Base-by-base conservation (phyloP, 1,140 invertebrate species). In the Cotesia glomerata region DNA sequence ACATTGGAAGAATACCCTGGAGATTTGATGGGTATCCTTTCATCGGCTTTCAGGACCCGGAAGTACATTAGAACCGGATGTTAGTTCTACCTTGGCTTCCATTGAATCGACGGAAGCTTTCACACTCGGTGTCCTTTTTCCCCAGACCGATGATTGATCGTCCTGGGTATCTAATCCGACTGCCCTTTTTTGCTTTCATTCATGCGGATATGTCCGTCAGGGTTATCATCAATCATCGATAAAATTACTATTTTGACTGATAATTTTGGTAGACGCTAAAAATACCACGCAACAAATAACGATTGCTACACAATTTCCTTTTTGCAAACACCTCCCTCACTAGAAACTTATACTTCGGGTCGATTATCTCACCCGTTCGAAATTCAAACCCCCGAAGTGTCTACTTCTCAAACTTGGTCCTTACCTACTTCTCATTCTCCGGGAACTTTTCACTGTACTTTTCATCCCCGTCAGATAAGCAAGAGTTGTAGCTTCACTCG, bases 1-100 rank as follows among this genome's bases (percentile, higher is more conserved):
- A 63, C 32, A 9, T 26, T 26, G 26, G 26, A 2, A 11, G 13
- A 71, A 61, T 65, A 18, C 36, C 49, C 62, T 64, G 45, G 26
- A 59, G 26, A 58, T 65, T 69, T 69, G 59, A 64, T 71, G 61
- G 26, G 59, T 35, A 62, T 49, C 61, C 52, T 72, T 75, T 75
- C 69, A 69, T 71, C 72, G 26, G 26, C 26, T 26, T 26, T 26
- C 26, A 26, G 26, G 26, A 71, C 58, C 78, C 82, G 84, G 84
- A 85, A 83, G 80, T 85, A 80, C 81, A 82, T 83, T 83, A 81
- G 77, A 81, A 80, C 72, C 80, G 82, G 82, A 85, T 77, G 82
- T 79, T 75, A 74, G 75, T 65, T 76, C 77, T 75, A 77, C 77
- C 84, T 82, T 79, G 74, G 36, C 49, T 45, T 26, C 49, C 9